Conservation (phyloP, 1,140 invertebrate genomes). For the Gonioctena quinquepunctata region DNA sequence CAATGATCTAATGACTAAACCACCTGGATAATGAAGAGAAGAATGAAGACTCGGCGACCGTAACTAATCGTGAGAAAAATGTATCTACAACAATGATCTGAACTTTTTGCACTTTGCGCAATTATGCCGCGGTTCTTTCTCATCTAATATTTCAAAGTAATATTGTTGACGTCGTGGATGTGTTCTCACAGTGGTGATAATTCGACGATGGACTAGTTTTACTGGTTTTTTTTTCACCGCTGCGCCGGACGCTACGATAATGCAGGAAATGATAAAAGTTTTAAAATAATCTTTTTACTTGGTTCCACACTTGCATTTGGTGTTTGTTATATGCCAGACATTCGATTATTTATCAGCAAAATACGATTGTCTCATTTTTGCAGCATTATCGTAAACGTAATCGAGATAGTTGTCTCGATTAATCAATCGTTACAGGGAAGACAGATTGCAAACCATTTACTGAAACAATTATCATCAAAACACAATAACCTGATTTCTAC, state of each 20-base stretch:
- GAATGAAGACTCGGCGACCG: neutral
- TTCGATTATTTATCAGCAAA: too few relatives aligned
- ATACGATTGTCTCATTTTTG: too few relatives aligned
- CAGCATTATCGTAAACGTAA: too few relatives aligned
- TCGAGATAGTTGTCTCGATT: too few relatives aligned
- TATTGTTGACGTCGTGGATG: neutral
- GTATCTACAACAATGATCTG: neutral
- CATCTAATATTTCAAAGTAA: neutral
- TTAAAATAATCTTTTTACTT: too few relatives aligned
- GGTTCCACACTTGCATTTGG: too few relatives aligned
- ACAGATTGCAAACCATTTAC: neutral
- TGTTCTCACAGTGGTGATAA: neutral
- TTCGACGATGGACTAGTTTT: neutral
- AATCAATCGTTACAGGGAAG: too few relatives aligned
- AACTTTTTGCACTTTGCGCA: neutral
- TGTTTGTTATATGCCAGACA: too few relatives aligned
- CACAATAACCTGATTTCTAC: neutral
- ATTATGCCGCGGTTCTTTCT: neutral
- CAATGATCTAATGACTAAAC: constrained; percentile 2
- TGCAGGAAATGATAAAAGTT: too few relatives aligned
- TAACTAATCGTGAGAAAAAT: constrained; percentile 8
- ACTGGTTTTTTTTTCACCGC: too few relatives aligned
- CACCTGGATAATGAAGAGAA: too few relatives aligned
- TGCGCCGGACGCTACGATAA: too few relatives aligned
- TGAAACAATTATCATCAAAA: neutral